These are phyloP conservation scores for Macrosoma leucophasiata DNA, from an alignment of 2,888 invertebrate species.

Conservation along the genomic window DNA sequence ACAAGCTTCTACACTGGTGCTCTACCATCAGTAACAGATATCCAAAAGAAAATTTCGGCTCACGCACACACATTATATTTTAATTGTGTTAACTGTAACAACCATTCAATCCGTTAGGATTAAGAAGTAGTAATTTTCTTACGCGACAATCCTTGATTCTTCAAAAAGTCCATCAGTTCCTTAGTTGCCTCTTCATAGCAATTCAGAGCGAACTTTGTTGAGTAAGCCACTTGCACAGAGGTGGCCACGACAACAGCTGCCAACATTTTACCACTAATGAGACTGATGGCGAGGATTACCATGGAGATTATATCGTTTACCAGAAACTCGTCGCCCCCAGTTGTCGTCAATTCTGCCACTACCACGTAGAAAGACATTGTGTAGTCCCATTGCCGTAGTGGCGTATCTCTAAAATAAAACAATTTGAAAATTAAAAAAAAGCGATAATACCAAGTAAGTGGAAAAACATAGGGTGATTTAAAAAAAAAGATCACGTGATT, in stretches of 20 bases:
- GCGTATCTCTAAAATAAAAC: slow-evolving; percentile 39
- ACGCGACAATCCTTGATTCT: slow-evolving; percentile 64
- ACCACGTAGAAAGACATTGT: slow-evolving; percentile 56
- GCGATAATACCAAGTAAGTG: too few relatives aligned
- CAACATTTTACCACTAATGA: slow-evolving; percentile 58
- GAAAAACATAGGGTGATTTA: too few relatives aligned
- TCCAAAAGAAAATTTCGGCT: too few relatives aligned
- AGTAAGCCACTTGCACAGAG: slow-evolving; percentile 53
- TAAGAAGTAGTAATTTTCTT: slow-evolving; percentile 22
- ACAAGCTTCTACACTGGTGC: too few relatives aligned
- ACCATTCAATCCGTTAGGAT: too few relatives aligned
- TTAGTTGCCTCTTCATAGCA: slow-evolving; percentile 47
- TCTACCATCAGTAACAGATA: too few relatives aligned
- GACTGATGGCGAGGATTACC: slow-evolving; percentile 42
- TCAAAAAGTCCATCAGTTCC: slow-evolving; percentile 55
- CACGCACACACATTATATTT: too few relatives aligned
- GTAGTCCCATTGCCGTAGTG: slow-evolving; percentile 54
- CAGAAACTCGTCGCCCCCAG: slow-evolving; percentile 57
- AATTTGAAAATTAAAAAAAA: too few relatives aligned
- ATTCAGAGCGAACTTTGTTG: slow-evolving; percentile 53
- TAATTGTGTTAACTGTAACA: too few relatives aligned
- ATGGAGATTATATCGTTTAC: slow-evolving; percentile 39
- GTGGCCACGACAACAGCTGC: slow-evolving; percentile 57
- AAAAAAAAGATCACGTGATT: too few relatives aligned
- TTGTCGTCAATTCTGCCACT: slow-evolving; percentile 45